Evolutionary conservation across 2,113 vertebrate species (phyloP), one percentile per base, ranked within the genome.

Genomic region (Calonectris borealis): DNA sequence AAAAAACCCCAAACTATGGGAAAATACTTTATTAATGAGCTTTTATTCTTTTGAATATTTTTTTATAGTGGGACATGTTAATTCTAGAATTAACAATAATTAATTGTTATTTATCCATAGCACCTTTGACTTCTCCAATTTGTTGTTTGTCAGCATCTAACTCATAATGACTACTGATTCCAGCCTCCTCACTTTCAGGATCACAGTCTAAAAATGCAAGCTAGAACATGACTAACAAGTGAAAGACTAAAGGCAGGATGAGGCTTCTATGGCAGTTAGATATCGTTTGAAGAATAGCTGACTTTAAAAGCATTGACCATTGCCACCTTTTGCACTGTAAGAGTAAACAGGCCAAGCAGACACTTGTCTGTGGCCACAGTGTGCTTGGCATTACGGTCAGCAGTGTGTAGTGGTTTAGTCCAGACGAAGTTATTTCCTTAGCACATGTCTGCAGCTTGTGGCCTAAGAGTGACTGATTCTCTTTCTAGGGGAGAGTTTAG

Each of bases 291-390:
- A 80, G 52, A 64, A 36, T 4, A 73, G 52, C 32, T 77, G n/a
- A 8, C 29, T 46, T 83, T 14, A 66, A 57, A 73, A 77, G 31
- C 26, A 13, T 51, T 78, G 86, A 29, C 32, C 25, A 7, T 40
- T 75, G 36, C 54, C 16, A 21, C 16, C 31, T 49, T 44, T 62
- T 31, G 44, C n/a, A 5, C 7, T 55, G 22, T 7, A 31, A 16
- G 57, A 26, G 66, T n/a, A 11, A 69, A 32, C 3, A 51, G 29
- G 15, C 25, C 13, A 13, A 32, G 75, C 69, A 83, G 54, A 34
- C 9, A 2, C 60, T 42, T 48, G 12, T 11, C 64, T 4, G 7
- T 60, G 68, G 18, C 36, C 40, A 2, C 0, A 0, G n/a, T 3
- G 9, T 61, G n/a, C 31, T 51, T 79, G 44, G 24, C 7, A 4